Percentiles rank a stretch among this genome's conserved stretches.
These are phyloP conservation scores for Macrosiphum euphorbiae DNA, from an alignment of 2,888 invertebrate species.

Conservation along the genomic window DNA sequence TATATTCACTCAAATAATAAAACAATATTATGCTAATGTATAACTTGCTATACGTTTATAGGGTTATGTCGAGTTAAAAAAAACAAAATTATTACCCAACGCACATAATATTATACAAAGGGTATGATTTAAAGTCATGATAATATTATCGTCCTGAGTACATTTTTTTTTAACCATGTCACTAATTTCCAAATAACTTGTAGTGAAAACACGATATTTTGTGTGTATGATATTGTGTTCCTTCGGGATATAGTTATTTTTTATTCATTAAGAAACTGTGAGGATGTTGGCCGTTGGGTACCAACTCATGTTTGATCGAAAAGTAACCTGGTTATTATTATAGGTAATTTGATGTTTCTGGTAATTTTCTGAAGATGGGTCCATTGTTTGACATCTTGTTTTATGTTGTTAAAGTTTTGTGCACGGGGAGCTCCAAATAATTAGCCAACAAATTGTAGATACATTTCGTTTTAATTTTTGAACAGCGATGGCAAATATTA, in stretches of 20 bases:
- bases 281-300: neutral
- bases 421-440: neutral
- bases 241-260: neutral
- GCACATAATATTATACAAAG: neutral
- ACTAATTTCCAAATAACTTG: neutral
- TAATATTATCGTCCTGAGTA: no score
- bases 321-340: neutral
- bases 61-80: neutral
- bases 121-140: neutral
- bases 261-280: neutral
- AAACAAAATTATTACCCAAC: neutral
- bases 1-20: neutral
- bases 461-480: neutral
- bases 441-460: neutral
- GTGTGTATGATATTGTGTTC: neutral
- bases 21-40: neutral
- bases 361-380: neutral
- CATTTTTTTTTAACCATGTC: neutral
- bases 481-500: neutral
- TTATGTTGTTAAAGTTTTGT: neutral
- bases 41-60: neutral
- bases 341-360: neutral
- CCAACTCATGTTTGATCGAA: neutral
- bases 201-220: neutral
- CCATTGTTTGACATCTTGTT: neutral